These are phyloP conservation scores for Oxystoma pomonae DNA, from an alignment of 2,888 invertebrate species.

Conservation along the genomic window DNA sequence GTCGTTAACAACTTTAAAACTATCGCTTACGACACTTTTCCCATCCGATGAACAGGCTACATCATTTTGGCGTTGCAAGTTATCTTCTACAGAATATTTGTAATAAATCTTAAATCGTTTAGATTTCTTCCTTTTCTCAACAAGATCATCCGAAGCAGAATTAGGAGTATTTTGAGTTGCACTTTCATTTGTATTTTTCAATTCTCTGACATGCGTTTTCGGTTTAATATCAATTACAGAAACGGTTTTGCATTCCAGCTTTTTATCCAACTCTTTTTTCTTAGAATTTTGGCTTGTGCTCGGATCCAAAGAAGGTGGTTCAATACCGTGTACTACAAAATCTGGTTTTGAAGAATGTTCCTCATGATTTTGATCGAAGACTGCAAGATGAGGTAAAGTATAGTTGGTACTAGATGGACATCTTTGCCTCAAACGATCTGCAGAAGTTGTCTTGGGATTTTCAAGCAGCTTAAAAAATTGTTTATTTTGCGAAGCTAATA, in stretches of 20 bases:
- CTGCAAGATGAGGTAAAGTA: not conserved
- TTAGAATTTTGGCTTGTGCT: not conserved
- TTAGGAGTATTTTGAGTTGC: not conserved
- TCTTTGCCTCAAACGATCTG: no score
- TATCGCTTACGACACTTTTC: slow-evolving; percentile 26
- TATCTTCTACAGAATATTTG: slow-evolving; percentile 26
- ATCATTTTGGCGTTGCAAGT: slow-evolving; percentile 8
- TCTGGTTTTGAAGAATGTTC: not conserved
- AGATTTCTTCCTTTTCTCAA: slow-evolving; percentile 26
- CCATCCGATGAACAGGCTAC: slow-evolving; percentile 18
- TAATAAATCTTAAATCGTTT: slow-evolving; percentile 30
- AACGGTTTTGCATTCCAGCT: slow-evolving; percentile 29
- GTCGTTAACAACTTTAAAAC: slow-evolving; percentile 22
- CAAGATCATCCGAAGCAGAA: slow-evolving; percentile 18
- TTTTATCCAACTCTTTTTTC: slow-evolving; percentile 9
- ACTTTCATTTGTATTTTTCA: not conserved
- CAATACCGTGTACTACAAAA: slow-evolving; percentile 27
- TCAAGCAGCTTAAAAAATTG: not conserved
- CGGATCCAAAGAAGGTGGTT: slow-evolving; percentile 24
- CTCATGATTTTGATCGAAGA: slow-evolving; percentile 2
- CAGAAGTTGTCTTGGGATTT: no score
- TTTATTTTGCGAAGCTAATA: not conserved
- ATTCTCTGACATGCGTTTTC: slow-evolving; percentile 10
- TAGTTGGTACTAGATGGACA: not conserved
- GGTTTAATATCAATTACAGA: slow-evolving; percentile 29